phyloP scores from a whole-genome alignment of 2,113 vertebrate species.

The Scolopax mira region DNA sequence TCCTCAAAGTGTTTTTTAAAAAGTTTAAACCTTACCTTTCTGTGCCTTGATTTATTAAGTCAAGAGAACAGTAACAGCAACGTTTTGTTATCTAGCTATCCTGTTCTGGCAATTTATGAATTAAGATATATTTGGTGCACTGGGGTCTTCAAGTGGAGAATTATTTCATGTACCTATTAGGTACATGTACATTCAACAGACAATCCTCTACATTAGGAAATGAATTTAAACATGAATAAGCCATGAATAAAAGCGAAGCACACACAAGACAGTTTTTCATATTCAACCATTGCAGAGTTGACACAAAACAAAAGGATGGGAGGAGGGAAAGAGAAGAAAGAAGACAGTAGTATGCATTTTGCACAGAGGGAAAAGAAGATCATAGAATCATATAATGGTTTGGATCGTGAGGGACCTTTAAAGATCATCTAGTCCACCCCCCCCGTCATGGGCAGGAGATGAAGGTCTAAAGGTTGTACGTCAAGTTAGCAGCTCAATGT shows the following conservation, averaged over 20 bases:
- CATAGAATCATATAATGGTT: neutral
- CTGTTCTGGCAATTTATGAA: neutral
- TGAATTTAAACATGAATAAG: neutral
- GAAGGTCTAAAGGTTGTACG: conserved; percentile 56
- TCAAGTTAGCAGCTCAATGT: conserved; percentile 65
- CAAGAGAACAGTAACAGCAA: neutral
- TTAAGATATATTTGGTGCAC: neutral
- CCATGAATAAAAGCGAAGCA: neutral
- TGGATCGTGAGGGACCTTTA: conserved; percentile 37
- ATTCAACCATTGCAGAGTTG: neutral
- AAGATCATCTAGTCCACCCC: neutral
- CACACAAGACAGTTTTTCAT: neutral
- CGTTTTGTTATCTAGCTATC: neutral
- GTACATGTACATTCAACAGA: neutral
- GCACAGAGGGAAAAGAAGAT: neutral
- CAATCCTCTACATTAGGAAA: neutral
- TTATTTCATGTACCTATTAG: neutral
- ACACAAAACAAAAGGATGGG: neutral
- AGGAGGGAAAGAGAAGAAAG: neutral
- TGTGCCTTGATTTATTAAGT: neutral
- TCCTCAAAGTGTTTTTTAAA: neutral
- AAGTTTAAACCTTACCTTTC: neutral
- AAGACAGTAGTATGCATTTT: neutral
- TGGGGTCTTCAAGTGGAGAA: neutral
- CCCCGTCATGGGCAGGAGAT: neutral